Evolutionary conservation across 2,888 invertebrate genomes (phyloP).

Genomic region (Hemistola chrysoprasaria): DNA sequence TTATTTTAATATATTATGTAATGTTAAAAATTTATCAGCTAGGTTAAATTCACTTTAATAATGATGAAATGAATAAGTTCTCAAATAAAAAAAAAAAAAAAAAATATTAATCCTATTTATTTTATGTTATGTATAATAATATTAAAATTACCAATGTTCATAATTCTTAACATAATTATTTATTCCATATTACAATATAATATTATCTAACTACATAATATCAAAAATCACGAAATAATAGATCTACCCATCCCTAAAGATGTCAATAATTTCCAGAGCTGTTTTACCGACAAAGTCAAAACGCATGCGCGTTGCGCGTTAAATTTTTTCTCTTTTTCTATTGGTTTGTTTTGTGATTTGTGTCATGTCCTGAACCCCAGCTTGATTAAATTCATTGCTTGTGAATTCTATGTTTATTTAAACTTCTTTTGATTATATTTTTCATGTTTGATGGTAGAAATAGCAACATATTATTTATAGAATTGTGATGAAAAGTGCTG

Average conservation of each 20-base stretch:
- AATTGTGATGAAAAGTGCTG: slow-evolving; percentile 82
- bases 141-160: too few relatives aligned
- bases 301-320: slow-evolving; percentile 72
- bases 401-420: slow-evolving; percentile 68
- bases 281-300: slow-evolving; percentile 60
- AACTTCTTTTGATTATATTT: slow-evolving; percentile 51
- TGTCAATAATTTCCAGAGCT: slow-evolving; percentile 45
- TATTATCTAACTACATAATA: too few relatives aligned
- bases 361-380: slow-evolving; percentile 72
- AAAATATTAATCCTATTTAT: too few relatives aligned
- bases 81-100: too few relatives aligned
- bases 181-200: too few relatives aligned
- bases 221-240: neutral
- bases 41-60: too few relatives aligned
- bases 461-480: slow-evolving; percentile 61
- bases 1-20: too few relatives aligned
- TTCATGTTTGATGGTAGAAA: slow-evolving; percentile 66
- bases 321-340: slow-evolving; percentile 65
- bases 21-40: too few relatives aligned
- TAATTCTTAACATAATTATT: too few relatives aligned
- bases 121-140: too few relatives aligned
- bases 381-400: slow-evolving; percentile 64
- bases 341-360: slow-evolving; percentile 78
- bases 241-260: slow-evolving; percentile 37
- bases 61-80: too few relatives aligned